Conservation (phyloP, 1,140 invertebrate genomes). For the Whitmania pigra region DNA sequence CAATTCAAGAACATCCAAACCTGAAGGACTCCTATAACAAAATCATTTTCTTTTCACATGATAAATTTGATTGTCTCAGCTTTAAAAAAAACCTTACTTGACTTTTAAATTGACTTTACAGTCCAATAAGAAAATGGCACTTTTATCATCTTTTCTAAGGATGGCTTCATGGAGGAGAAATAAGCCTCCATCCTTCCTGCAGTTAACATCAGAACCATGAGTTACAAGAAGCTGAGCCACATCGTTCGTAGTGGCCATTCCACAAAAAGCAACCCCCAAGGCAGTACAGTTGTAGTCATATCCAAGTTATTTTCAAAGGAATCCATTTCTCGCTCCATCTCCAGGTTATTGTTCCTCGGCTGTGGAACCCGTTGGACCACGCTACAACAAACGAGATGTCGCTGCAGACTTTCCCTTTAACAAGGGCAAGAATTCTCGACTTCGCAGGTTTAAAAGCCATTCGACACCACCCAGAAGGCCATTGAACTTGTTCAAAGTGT, state of each 20-base stretch:
- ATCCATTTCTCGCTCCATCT: too few species aligned
- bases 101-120: constrained; percentile 73
- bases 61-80: background rate
- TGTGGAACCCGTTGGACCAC: too few species aligned
- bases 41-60: background rate
- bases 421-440: too few species aligned
- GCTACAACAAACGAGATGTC: too few species aligned
- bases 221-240: constrained; percentile 60
- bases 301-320: too few species aligned
- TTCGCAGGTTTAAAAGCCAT: too few species aligned
- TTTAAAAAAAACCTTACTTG: constrained; percentile 42
- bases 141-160: constrained; percentile 62
- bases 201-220: constrained; percentile 42
- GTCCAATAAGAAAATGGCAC: constrained; percentile 72
- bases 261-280: constrained; percentile 63
- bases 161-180: constrained; percentile 76
- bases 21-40: constrained; percentile 48
- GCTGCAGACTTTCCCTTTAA: too few species aligned
- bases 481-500: too few species aligned
- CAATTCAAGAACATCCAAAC: constrained; percentile 55
- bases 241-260: constrained; percentile 44
- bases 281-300: too few species aligned
- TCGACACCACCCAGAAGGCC: too few species aligned
- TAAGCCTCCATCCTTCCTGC: constrained; percentile 59
- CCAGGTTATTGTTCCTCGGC: too few species aligned